phyloP scores from a whole-genome alignment of 1,140 invertebrate genomes.

The Chlorops oryzae region DNA sequence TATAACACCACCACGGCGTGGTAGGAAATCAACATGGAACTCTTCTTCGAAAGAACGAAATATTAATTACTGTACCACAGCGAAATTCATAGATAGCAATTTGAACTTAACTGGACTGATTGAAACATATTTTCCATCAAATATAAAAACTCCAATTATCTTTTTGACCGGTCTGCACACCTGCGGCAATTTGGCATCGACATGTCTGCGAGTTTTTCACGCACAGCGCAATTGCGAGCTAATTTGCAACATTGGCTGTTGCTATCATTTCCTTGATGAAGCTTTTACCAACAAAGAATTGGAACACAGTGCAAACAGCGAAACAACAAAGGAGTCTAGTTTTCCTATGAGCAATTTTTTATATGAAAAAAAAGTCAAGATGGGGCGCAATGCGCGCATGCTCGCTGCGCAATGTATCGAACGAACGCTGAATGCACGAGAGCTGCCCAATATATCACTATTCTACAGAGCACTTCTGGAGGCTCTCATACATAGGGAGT shows the following conservation, averaged over 20 bases:
- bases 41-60: neutral
- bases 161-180: slow-evolving; percentile 77
- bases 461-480: slow-evolving; percentile 71
- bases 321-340: slow-evolving; percentile 39
- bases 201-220: slow-evolving; percentile 67
- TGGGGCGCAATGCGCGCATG: slow-evolving; percentile 78
- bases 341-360: slow-evolving; percentile 67
- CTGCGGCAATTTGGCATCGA: slow-evolving; percentile 76
- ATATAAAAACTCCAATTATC: slow-evolving; percentile 37
- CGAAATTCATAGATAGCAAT: slow-evolving; percentile 48
- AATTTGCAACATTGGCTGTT: slow-evolving; percentile 81
- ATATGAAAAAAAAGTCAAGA: slow-evolving; percentile 49
- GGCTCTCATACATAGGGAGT: slow-evolving; percentile 54
- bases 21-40: slow-evolving; percentile 19
- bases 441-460: slow-evolving; percentile 57
- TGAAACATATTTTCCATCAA: slow-evolving; percentile 46
- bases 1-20: slow-evolving; percentile 27
- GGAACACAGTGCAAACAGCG: too few relatives aligned
- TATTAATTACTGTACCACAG: slow-evolving; percentile 47
- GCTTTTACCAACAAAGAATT: slow-evolving; percentile 41
- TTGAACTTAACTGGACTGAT: slow-evolving; percentile 52
- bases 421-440: slow-evolving; percentile 54
- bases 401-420: slow-evolving; percentile 71
- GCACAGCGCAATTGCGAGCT: slow-evolving; percentile 52
- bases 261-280: slow-evolving; percentile 80